Evolutionary conservation across 2,113 vertebrate species (phyloP).

Genomic region (Eurypyga helias): DNA sequence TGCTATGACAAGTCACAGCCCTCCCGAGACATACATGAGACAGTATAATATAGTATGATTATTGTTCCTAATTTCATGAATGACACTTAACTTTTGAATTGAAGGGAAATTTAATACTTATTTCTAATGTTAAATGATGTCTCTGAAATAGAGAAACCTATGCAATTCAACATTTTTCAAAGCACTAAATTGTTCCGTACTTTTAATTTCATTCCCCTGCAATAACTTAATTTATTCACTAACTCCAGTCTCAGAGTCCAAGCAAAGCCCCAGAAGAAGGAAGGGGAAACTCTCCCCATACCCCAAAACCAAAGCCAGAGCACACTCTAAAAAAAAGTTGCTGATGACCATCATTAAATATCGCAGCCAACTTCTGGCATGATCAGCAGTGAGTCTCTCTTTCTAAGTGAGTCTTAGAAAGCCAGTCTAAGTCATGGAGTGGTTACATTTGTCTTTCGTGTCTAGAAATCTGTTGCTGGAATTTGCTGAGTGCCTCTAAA

Average conservation of each 20-base stretch:
- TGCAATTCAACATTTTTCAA: background rate
- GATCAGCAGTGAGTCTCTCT: background rate
- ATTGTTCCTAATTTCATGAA: slow-evolving; percentile 38
- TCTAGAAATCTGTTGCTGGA: background rate
- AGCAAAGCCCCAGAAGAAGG: background rate
- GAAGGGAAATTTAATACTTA: slow-evolving; percentile 43
- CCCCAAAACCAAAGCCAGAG: background rate
- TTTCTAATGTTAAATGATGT: slow-evolving; percentile 1
- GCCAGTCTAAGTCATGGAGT: slow-evolving; percentile 1
- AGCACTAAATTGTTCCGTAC: background rate
- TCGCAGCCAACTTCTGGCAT: slow-evolving; percentile 6
- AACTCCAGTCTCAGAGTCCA: background rate
- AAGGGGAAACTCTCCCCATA: background rate
- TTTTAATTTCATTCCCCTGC: slow-evolving; percentile 10
- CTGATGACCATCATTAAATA: slow-evolving; percentile 41
- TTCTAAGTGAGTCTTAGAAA: too few species aligned
- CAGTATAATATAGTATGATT: slow-evolving; percentile 7
- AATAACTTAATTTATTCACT: background rate
- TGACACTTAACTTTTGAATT: background rate
- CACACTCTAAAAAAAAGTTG: background rate
- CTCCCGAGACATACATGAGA: background rate
- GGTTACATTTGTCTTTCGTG: slow-evolving; percentile 28
- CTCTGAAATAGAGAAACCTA: background rate
- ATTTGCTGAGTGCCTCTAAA: slow-evolving; percentile 57
- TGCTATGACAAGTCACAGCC: slow-evolving; percentile 35